These are phyloP conservation scores for Drosophila fuyamai DNA, from an alignment of 1,140 invertebrate species.

Conservation along the genomic window DNA sequence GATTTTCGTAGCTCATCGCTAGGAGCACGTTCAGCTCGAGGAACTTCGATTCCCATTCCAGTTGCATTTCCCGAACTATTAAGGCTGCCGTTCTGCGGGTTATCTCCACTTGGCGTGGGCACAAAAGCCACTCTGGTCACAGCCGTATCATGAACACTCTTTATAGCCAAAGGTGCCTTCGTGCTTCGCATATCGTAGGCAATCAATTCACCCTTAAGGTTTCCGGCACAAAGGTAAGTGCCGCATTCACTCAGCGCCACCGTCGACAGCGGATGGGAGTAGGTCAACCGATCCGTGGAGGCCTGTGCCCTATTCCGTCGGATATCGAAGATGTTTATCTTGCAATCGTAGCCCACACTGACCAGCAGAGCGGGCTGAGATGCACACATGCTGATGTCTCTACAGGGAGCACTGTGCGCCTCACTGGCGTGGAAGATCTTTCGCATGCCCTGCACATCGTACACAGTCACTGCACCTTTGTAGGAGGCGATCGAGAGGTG, in stretches of 20 bases:
- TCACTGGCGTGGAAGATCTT: conserved; percentile 64
- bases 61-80: conserved; percentile 38
- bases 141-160: conserved; percentile 60
- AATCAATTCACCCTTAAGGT: conserved; percentile 82
- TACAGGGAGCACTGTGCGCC: conserved; percentile 76
- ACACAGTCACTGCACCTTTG: conserved; percentile 70
- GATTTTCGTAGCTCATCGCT: conserved; percentile 68
- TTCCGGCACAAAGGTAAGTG: conserved; percentile 76
- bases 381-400: conserved; percentile 73
- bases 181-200: conserved; percentile 76
- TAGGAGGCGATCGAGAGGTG: conserved; percentile 71
- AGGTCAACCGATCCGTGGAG: conserved; percentile 45
- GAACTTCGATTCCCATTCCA: conserved; percentile 15
- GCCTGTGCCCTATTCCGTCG: conserved; percentile 61
- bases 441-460: conserved; percentile 73
- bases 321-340: conserved; percentile 81
- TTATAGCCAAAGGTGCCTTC: conserved; percentile 57
- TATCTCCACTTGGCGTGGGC: conserved; percentile 55
- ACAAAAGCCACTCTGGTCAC: conserved; percentile 77
- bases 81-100: conserved; percentile 51
- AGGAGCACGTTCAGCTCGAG: conserved; percentile 27
- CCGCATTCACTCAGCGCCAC: conserved; percentile 77
- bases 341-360: conserved; percentile 80
- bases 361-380: conserved; percentile 66
- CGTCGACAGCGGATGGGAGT: conserved; percentile 70